Evolutionary conservation across 2,113 vertebrate genomes (phyloP).

Genomic region (Prionailurus viverrinus): DNA sequence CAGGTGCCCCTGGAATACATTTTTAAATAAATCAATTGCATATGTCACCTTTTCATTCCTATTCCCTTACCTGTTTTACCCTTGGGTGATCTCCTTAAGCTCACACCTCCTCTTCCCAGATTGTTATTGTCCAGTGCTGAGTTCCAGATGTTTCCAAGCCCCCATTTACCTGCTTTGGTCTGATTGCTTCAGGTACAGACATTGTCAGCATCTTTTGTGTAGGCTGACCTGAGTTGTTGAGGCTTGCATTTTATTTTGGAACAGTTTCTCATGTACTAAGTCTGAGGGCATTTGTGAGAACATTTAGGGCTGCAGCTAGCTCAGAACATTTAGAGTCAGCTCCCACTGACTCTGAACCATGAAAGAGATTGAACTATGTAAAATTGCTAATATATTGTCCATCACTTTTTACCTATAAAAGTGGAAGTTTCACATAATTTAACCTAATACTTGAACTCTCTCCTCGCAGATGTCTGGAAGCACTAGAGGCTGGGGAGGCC

Average conservation of each 20-base stretch:
- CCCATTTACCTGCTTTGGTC: not conserved
- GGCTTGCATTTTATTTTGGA: slow-evolving; percentile 11
- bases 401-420: not conserved
- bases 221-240: not conserved
- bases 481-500: not conserved
- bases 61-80: not conserved
- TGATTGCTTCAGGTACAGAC: not conserved
- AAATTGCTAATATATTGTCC: not conserved
- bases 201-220: not conserved
- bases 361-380: not conserved
- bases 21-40: not conserved
- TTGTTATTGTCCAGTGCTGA: not conserved
- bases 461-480: not conserved
- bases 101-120: not conserved
- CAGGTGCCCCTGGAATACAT: too few relatives aligned
- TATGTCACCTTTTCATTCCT: not conserved
- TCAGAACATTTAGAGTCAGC: not conserved
- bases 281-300: not conserved
- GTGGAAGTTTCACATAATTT: not conserved
- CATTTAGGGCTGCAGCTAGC: not conserved
- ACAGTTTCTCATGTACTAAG: not conserved
- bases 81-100: not conserved
- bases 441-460: not conserved
- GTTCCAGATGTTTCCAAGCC: not conserved
- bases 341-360: not conserved